These are phyloP conservation scores for Strigamia crassipes DNA, from an alignment of 2,888 invertebrate genomes.

Conservation along the genomic window DNA sequence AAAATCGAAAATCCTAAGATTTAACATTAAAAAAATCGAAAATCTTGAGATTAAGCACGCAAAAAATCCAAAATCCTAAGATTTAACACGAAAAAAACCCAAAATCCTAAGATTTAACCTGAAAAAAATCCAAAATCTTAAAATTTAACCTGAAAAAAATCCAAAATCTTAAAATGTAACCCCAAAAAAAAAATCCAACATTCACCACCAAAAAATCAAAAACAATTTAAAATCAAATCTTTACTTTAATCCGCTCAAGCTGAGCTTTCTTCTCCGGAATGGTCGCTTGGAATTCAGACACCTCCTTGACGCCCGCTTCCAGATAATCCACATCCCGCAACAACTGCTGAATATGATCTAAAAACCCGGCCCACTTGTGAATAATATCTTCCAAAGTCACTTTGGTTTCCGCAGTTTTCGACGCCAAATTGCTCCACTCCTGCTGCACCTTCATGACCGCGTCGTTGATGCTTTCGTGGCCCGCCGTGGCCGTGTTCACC, in stretches of 20 bases:
- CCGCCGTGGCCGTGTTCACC: slow-evolving; percentile 85
- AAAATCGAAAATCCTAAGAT: too few relatives aligned
- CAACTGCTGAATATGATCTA: slow-evolving; percentile 84
- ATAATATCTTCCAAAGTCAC: slow-evolving; percentile 84
- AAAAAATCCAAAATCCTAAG: too few relatives aligned
- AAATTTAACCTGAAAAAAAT: too few relatives aligned
- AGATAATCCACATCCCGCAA: slow-evolving; percentile 80
- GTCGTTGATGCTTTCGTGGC: slow-evolving; percentile 84
- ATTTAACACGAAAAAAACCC: too few relatives aligned
- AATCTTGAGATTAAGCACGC: too few relatives aligned
- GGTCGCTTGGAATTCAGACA: slow-evolving; percentile 75
- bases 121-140: too few relatives aligned
- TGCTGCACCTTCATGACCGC: slow-evolving; percentile 81
- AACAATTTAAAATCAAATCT: too few relatives aligned
- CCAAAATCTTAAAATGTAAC: too few relatives aligned
- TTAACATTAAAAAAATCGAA: too few relatives aligned
- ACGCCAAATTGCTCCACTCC: slow-evolving; percentile 83
- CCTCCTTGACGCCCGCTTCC: slow-evolving; percentile 73
- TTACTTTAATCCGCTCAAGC: slow-evolving; percentile 75
- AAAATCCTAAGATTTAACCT: too few relatives aligned
- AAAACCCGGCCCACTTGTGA: slow-evolving; percentile 86
- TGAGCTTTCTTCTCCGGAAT: slow-evolving; percentile 85
- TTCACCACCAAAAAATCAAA: too few relatives aligned
- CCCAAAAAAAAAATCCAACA: too few relatives aligned
- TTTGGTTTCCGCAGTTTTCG: slow-evolving; percentile 89